Percentiles rank a stretch among this genome's conserved stretches.
Evolutionary conservation across 2,797 vertebrate species (phyloP).

Genomic region (Tolypeutes matacus): DNA sequence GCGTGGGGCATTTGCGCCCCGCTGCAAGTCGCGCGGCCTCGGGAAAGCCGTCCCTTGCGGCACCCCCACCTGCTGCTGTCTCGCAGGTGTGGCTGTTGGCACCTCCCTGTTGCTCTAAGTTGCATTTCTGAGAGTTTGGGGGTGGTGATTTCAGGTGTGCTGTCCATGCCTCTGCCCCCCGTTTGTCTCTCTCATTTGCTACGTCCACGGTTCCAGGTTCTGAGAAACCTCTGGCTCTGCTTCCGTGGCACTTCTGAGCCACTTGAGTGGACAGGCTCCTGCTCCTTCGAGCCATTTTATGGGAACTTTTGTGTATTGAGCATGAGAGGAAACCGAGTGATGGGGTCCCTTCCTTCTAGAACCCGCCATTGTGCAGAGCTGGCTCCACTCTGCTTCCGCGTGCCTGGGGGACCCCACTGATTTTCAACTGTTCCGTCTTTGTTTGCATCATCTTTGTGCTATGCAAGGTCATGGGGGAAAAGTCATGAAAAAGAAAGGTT

Average conservation of each 20-base stretch:
- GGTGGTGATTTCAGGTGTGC: neutral
- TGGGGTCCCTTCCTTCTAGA: neutral
- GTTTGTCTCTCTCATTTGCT: rapidly evolving
- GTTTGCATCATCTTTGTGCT: rapidly evolving
- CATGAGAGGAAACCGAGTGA: rapidly evolving
- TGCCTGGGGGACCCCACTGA: rapidly evolving
- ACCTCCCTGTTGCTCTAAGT: neutral
- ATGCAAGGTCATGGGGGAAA: rapidly evolving
- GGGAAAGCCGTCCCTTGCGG: too few relatives aligned
- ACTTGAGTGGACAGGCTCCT: rapidly evolving
- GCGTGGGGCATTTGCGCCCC: too few relatives aligned
- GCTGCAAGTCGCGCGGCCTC: too few relatives aligned
- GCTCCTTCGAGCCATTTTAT: neutral
- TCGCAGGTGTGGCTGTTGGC: too few relatives aligned
- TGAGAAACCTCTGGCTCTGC: rapidly evolving
- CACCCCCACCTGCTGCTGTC: too few relatives aligned
- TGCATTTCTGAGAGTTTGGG: neutral
- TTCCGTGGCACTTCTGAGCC: neutral
- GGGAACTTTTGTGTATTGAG: neutral
- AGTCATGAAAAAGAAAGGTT: neutral
- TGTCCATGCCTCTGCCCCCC: neutral
- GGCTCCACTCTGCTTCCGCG: neutral
- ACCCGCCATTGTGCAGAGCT: rapidly evolving
- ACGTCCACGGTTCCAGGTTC: neutral
- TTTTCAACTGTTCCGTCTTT: rapidly evolving